Percentiles rank a stretch among this genome's conserved stretches.
Conservation (phyloP, 2,113 vertebrate species). For the Oreocharis arfaki region DNA sequence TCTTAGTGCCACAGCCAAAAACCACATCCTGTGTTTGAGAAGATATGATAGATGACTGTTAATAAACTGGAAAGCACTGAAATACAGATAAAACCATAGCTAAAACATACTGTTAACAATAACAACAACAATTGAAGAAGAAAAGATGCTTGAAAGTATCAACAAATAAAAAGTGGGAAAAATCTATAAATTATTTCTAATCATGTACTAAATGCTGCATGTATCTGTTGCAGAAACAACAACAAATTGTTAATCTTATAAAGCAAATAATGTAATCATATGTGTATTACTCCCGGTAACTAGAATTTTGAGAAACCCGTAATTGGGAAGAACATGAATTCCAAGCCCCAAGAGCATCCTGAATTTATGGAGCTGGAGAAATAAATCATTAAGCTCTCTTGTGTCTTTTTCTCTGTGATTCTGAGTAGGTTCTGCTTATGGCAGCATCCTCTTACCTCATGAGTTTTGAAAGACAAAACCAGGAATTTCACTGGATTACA, state of each 20-base stretch:
- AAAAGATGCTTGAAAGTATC: not conserved
- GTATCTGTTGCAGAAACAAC: not conserved
- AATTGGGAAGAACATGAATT: not conserved
- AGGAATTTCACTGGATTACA: not conserved
- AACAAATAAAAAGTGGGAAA: not conserved
- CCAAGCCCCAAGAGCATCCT: not conserved
- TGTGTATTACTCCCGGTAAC: not conserved
- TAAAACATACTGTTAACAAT: not conserved
- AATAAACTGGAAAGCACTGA: not conserved
- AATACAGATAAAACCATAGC: not conserved
- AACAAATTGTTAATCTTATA: not conserved
- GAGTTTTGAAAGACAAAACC: not conserved
- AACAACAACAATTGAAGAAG: not conserved
- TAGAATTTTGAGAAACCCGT: not conserved
- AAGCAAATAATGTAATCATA: not conserved
- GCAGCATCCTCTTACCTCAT: not conserved
- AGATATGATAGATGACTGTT: not conserved
- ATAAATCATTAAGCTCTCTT: not conserved
- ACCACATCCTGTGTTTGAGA: not conserved
- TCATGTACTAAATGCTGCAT: not conserved
- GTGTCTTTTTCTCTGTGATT: not conserved
- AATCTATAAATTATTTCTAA: not conserved
- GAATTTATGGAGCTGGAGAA: not conserved
- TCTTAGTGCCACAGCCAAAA: not conserved
- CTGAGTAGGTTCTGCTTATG: not conserved